Conservation (phyloP, 2,113 vertebrate genomes). For the Melierax canorus region DNA sequence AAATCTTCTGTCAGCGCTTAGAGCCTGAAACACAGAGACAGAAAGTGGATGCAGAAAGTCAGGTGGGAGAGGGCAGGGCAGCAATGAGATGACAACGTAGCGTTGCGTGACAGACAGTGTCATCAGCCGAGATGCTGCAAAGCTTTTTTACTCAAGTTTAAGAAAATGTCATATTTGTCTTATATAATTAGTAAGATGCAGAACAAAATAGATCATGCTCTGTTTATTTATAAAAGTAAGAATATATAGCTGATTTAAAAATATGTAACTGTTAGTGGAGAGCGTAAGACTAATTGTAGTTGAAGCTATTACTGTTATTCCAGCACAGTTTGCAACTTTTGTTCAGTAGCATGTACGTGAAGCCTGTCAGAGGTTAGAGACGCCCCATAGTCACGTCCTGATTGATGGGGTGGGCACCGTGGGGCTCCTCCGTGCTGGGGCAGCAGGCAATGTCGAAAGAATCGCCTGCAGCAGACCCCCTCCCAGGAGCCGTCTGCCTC, state of each 20-base stretch:
- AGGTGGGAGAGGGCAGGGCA: neutral
- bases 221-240: neutral
- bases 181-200: neutral
- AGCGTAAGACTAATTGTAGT: neutral
- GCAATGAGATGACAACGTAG: neutral
- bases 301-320: neutral
- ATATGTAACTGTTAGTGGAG: neutral
- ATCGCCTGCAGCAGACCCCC: neutral
- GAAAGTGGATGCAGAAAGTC: neutral
- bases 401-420: fast-evolving
- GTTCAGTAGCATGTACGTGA: fast-evolving
- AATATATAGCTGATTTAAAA: neutral
- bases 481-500: neutral
- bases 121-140: neutral
- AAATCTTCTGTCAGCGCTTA: neutral
- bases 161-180: neutral
- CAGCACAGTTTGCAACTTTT: neutral
- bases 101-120: fast-evolving
- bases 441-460: neutral
- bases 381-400: neutral
- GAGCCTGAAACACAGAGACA: neutral
- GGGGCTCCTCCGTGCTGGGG: fast-evolving
- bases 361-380: neutral
- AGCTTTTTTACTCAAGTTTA: neutral
- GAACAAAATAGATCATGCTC: neutral